A percentile compares a stretch with the other conserved stretches of the same genome.
Conservation (phyloP, 2,113 vertebrate genomes). For the Sisor rabdophorus region DNA sequence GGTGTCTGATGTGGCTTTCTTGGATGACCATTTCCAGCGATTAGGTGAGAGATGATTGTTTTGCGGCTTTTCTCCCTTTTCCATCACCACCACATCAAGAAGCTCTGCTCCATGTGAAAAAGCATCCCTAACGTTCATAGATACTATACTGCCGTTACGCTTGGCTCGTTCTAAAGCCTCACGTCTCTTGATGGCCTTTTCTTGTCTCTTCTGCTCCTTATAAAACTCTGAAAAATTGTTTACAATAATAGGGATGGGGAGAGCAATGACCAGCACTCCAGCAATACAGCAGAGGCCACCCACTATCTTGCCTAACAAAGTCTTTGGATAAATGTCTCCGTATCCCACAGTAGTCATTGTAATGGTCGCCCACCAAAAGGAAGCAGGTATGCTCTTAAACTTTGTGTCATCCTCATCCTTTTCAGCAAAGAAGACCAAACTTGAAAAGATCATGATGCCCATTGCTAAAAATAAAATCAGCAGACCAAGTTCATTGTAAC, state of each 20-base stretch:
- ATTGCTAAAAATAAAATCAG: constrained; percentile 97
- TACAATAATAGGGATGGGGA: constrained; percentile 97
- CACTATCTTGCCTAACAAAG: constrained; percentile 93
- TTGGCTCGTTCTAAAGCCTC: constrained; percentile 98
- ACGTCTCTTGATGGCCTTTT: constrained; percentile 94
- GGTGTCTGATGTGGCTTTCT: constrained; percentile 84
- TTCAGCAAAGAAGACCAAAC: constrained; percentile 97
- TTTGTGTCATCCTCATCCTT: constrained; percentile 99
- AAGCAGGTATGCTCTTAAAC: constrained; percentile 98
- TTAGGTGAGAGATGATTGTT: constrained; percentile 94
- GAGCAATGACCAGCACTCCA: constrained; percentile 94
- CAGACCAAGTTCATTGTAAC: constrained; percentile 95
- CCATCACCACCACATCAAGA: constrained; percentile 94
- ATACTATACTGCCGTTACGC: constrained; percentile 95
- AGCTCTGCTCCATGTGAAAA: constrained; percentile 94
- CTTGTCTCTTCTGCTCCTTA: constrained; percentile 97
- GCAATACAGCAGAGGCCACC: constrained; percentile 97
- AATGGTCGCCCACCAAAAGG: constrained; percentile 99
- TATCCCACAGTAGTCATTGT: constrained; percentile 99
- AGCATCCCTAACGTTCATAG: constrained; percentile 97
- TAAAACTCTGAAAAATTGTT: constrained; percentile 99
- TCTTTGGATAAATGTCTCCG: constrained; percentile 98
- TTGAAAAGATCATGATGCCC: constrained; percentile 99
- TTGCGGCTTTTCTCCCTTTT: constrained; percentile 82
- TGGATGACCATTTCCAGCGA: constrained; percentile 92